Percentiles rank a stretch among this genome's conserved stretches.
phyloP scores from a whole-genome alignment of 2,888 invertebrate genomes.

The Synergus laeviventris region DNA sequence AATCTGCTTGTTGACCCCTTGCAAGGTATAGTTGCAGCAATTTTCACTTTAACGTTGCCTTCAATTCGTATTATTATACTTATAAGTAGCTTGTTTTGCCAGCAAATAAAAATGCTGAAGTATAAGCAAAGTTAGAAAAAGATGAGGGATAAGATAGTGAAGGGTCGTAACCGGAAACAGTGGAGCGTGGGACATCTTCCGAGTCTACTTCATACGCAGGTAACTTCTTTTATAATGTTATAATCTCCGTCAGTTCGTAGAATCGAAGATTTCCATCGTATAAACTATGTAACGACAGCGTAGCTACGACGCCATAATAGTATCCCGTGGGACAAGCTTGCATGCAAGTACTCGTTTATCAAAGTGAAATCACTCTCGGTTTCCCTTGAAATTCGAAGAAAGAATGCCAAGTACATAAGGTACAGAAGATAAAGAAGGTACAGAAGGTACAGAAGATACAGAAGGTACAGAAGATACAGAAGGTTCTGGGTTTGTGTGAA shows the following conservation, averaged over 20 bases:
- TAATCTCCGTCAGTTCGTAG: constrained; percentile 33
- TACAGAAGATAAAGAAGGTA: too few relatives aligned
- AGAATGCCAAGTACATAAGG: constrained; percentile 41
- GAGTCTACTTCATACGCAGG: constrained; percentile 29
- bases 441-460: neutral
- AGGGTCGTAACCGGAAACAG: constrained; percentile 31
- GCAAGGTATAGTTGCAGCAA: neutral
- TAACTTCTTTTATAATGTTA: constrained; percentile 35
- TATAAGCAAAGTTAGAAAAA: neutral
- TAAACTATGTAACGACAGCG: constrained; percentile 37
- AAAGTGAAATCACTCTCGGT: constrained; percentile 61
- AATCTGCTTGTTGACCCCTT: neutral
- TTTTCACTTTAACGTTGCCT: neutral
- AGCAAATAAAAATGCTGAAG: neutral
- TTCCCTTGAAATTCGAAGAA: constrained; percentile 61
- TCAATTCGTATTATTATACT: constrained; percentile 16
- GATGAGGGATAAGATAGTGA: neutral
- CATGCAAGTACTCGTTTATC: constrained; percentile 40
- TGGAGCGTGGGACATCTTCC: constrained; percentile 35
- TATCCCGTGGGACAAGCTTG: constrained; percentile 34
- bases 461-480: neutral
- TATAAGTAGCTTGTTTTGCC: constrained; percentile 2
- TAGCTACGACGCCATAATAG: constrained; percentile 34
- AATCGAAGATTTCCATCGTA: constrained; percentile 38
- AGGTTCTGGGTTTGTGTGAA: neutral